Base-by-base conservation (phyloP, 2,797 vertebrate species). In the Australoheros facetus region DNA sequence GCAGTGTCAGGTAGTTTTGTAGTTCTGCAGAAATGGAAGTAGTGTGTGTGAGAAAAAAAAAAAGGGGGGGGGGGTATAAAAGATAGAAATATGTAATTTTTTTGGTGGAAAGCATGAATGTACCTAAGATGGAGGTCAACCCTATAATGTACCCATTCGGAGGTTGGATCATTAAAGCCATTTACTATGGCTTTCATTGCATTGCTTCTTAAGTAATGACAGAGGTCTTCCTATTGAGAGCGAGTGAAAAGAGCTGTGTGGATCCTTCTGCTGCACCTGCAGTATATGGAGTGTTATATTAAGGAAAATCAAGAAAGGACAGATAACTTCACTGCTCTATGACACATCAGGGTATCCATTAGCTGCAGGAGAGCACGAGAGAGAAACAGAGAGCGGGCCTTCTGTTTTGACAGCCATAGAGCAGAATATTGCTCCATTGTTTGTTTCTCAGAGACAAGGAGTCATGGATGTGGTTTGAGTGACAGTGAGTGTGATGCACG, bases 391-490 rank as follows among this genome's bases (percentile, higher is more conserved):
- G 85, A 85, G 64, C 13, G 28, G 86, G 89, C 82, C 90, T 85
- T 88, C 84, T 90, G 84, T 91, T 90, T 92, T 93, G 92, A 93
- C 93, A 93, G 87, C 84, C 80, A 71, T 86, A 86, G 87, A 87
- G 83, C 54, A 17, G 82, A 89, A 85, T 87, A 83, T 87, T 81
- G 81, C 88, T 86, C 82, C 78, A 88, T 91, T 94, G 91, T 95
- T 94, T 94, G 89, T 93, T 91, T 93, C 87, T 84, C 85, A 39
- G 85, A 81, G 88, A 82, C 87, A 78, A 89, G 79, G 82, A 91
- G 87, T 91, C 85, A 85, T 85, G 87, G 84, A 91, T 88, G 90
- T 76, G 83, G 81, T 87, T 89, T 94, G 94, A 95, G 83, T 95
- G 93, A 94, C 92, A 94, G 90, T 79, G 87, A 90, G 81, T 85